Evolutionary conservation across 1,140 invertebrate species (phyloP).

Genomic region (Aphaenogaster floridana): DNA sequence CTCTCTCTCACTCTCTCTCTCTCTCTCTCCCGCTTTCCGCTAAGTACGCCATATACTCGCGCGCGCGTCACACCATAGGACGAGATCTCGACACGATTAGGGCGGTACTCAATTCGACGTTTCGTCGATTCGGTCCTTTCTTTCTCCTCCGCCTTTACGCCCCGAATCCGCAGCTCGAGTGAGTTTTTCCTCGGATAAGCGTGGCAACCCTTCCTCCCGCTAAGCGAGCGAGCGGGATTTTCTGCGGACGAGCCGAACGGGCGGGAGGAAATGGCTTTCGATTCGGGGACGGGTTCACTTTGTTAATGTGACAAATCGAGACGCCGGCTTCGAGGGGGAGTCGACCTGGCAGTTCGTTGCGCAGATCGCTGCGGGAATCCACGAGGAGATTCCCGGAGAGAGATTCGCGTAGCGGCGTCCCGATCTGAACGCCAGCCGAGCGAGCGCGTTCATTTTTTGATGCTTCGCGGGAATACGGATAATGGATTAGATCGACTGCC

Average conservation of each 20-base stretch:
- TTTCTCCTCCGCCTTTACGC: constrained; percentile 71
- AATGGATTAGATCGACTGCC: constrained; percentile 45
- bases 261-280: constrained; percentile 62
- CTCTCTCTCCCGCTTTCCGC: constrained; percentile 35
- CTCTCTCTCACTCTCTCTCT: constrained; percentile 28
- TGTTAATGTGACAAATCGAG: constrained; percentile 66
- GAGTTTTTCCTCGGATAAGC: constrained; percentile 72
- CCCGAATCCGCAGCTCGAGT: constrained; percentile 63
- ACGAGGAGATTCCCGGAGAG: constrained; percentile 14
- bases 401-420: constrained; percentile 20
- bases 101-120: constrained; percentile 77
- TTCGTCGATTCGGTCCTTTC: constrained; percentile 76
- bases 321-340: constrained; percentile 18
- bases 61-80: constrained; percentile 75
- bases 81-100: constrained; percentile 78
- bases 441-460: background rate
- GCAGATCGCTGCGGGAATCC: constrained; percentile 48
- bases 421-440: constrained; percentile 19
- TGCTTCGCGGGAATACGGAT: constrained; percentile 27
- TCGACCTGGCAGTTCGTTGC: constrained; percentile 50
- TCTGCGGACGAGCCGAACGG: constrained; percentile 51
- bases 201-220: constrained; percentile 74
- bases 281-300: constrained; percentile 60
- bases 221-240: constrained; percentile 65
- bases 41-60: constrained; percentile 78